Evolutionary conservation across 2,797 vertebrate genomes (phyloP), one percentile per base, ranked within the genome.

Genomic region (Lagocephalus sceleratus): DNA sequence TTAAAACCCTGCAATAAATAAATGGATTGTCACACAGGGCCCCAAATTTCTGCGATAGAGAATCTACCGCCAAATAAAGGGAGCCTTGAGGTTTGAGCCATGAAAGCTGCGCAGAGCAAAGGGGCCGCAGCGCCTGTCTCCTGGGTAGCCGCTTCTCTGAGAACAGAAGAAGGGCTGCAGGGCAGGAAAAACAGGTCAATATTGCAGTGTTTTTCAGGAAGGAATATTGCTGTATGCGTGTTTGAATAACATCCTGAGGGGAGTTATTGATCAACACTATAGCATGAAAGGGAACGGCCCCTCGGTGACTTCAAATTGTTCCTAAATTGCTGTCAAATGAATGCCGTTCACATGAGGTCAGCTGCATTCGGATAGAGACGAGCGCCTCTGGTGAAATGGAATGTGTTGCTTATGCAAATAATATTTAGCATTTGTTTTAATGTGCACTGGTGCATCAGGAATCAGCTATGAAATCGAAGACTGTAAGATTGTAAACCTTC

Each of bases 131-230:
- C 71, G 54, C 65, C 49, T 63, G 63, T 82, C 79, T 75, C 78
- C 61, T 60, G 78, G 75, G 80, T 63, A 53, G 63, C 22, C 44
- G 64, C 49, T 71, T 83, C 68, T 85, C 80, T 79, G 78, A 79
- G 78, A 76, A 85, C 85, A 84, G 88, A 78, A 82, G 75, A 86
- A 70, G 61, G 59, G 72, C 81, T 77, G 57, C 61, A 47, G 84
- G 84, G 76, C 63, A 76, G 67, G 72, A 85, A 84, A 84, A 88
- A 77, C 68, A 66, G 87, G 84, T 89, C 87, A 90, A 89, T 89
- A 88, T 78, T 73, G 72, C 72, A 62, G 70, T 74, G 78, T 79
- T 82, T 87, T 84, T 85, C 75, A 82, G 76, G 72, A 72, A 72
- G 64, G 81, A 78, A 85, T 88, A 84, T 86, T 79, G 80, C 82